Percentiles rank a stretch among this genome's conserved stretches.
Evolutionary conservation across 2,888 invertebrate species (phyloP).

Genomic region (Plagiodera versicolora): DNA sequence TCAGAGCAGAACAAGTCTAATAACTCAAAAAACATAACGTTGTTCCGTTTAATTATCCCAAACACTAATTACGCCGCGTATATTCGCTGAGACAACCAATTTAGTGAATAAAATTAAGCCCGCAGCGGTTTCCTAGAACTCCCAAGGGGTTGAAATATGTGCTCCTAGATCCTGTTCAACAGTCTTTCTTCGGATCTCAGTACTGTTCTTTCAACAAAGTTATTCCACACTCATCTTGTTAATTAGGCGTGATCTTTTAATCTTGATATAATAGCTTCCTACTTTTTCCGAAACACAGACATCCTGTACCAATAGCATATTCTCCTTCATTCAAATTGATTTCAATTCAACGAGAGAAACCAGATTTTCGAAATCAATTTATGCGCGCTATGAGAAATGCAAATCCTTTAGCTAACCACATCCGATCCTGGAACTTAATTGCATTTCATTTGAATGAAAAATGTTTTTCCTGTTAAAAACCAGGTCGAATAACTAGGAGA

Average conservation of each 20-base stretch:
- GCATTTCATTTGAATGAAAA: background rate
- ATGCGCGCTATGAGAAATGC: background rate
- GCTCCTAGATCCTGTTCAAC: background rate
- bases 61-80: conserved; percentile 6
- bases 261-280: no score
- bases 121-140: conserved; percentile 5
- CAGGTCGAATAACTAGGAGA: background rate
- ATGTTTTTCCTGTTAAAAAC: background rate
- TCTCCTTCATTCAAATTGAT: no score
- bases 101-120: conserved; percentile 4
- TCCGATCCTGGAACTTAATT: background rate
- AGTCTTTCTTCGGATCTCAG: background rate
- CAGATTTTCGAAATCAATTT: background rate
- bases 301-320: no score
- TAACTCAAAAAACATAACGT: conserved; percentile 1
- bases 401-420: background rate
- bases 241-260: no score
- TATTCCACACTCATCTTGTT: background rate
- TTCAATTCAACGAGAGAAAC: no score
- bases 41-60: conserved; percentile 2
- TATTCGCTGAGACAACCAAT: conserved; percentile 5
- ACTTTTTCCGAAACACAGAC: no score
- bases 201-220: background rate
- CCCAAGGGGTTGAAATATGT: conserved; percentile 8
- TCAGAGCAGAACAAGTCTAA: background rate